These are phyloP conservation scores for Craniophora ligustri DNA, from an alignment of 2,888 invertebrate genomes.

Conservation along the genomic window DNA sequence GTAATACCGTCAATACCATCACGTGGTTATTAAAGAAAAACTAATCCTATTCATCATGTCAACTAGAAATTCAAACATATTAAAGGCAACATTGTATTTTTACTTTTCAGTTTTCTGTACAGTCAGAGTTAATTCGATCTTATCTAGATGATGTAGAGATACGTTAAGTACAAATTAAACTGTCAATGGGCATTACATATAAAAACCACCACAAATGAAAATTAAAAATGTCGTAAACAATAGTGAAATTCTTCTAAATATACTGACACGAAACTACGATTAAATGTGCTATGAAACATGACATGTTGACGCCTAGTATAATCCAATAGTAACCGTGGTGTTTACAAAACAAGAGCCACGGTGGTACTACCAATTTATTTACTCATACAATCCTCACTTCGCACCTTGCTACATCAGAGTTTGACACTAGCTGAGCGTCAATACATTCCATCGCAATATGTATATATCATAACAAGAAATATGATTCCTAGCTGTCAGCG, in stretches of 20 bases:
- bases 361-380: conserved; percentile 53
- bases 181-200: conserved; percentile 42
- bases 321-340: conserved; percentile 48
- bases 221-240: conserved; percentile 68
- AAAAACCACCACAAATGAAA: conserved; percentile 57
- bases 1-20: background rate
- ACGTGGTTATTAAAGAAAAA: background rate
- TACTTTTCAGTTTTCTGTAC: conserved; percentile 29
- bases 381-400: conserved; percentile 55
- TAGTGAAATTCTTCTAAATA: conserved; percentile 66
- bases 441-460: conserved; percentile 18
- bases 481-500: conserved; percentile 16
- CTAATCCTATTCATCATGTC: background rate
- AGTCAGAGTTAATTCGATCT: conserved; percentile 32
- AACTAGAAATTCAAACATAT: background rate
- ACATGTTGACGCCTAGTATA: conserved; percentile 60
- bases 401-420: conserved; percentile 49
- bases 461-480: conserved; percentile 6
- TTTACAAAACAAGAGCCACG: conserved; percentile 57
- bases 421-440: conserved; percentile 63
- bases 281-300: conserved; percentile 71
- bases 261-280: conserved; percentile 74
- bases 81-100: conserved; percentile 11
- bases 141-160: conserved; percentile 50
- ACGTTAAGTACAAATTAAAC: conserved; percentile 46